Conservation (phyloP, 2,113 vertebrate species). For the Cynocephalus volans region DNA sequence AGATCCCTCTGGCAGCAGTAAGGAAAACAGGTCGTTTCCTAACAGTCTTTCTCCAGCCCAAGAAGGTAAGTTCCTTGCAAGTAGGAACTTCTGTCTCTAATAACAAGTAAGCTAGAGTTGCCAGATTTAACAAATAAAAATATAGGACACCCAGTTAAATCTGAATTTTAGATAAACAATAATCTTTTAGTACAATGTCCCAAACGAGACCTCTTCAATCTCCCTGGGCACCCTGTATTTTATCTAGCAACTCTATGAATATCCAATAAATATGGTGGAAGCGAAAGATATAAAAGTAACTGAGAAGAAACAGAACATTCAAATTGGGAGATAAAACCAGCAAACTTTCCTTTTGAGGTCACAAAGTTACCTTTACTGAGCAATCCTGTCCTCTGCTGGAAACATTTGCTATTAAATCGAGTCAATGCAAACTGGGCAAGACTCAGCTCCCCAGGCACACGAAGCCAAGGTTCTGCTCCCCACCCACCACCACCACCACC, state of each 20-base stretch:
- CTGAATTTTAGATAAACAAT: not conserved
- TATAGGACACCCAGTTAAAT: not conserved
- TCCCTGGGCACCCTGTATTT: not conserved
- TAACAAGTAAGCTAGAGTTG: not conserved
- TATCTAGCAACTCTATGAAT: not conserved
- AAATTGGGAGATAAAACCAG: not conserved
- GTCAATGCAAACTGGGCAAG: not conserved
- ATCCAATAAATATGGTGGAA: not conserved
- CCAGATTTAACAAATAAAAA: slow-evolving; percentile 11
- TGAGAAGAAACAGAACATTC: not conserved
- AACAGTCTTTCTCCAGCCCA: not conserved
- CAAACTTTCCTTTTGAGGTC: not conserved
- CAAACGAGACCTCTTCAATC: slow-evolving; percentile 8
- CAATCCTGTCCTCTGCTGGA: not conserved
- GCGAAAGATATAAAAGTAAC: not conserved
- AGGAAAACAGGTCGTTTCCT: not conserved
- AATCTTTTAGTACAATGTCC: not conserved
- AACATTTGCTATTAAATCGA: not conserved
- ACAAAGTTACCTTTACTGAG: not conserved
- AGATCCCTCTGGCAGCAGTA: not conserved
- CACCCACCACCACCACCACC: too few relatives aligned
- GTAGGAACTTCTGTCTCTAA: not conserved
- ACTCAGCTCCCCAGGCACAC: not conserved
- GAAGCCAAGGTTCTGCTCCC: not conserved
- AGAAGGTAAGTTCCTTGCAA: not conserved